phyloP scores from a whole-genome alignment of 2,797 vertebrate species.

The Gymnocypris eckloni region DNA sequence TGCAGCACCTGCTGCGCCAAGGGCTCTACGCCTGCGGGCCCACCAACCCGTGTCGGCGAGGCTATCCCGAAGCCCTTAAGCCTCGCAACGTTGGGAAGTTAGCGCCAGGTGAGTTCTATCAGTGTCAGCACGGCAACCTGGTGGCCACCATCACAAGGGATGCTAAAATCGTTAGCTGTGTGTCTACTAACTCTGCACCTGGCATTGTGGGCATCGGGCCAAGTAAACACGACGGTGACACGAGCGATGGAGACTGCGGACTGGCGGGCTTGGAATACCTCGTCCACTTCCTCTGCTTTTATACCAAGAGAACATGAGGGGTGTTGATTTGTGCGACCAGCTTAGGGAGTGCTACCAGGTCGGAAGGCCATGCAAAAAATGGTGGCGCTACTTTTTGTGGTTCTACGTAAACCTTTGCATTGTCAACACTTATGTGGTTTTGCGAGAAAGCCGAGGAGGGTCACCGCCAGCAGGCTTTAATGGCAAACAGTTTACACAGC shows the following conservation, averaged over 20 bases:
- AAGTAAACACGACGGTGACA: constrained; percentile 68
- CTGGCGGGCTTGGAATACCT: constrained; percentile 69
- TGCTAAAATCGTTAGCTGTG: constrained; percentile 78
- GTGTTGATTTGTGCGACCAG: constrained; percentile 84
- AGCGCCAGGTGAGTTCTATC: constrained; percentile 82
- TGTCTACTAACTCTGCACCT: constrained; percentile 82
- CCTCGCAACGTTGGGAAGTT: constrained; percentile 81
- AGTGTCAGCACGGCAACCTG: constrained; percentile 83
- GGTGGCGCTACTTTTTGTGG: constrained; percentile 88
- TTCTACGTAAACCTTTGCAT: constrained; percentile 85
- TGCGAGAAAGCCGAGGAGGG: constrained; percentile 78
- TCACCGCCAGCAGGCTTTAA: constrained; percentile 78
- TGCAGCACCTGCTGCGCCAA: constrained; percentile 78
- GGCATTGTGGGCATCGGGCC: constrained; percentile 84
- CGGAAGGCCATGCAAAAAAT: constrained; percentile 83
- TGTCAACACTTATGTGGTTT: constrained; percentile 82
- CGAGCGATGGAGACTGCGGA: constrained; percentile 70
- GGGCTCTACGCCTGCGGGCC: constrained; percentile 82
- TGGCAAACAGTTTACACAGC: constrained; percentile 84
- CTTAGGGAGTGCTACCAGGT: constrained; percentile 86
- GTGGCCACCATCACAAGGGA: constrained; percentile 82
- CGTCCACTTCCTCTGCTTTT: constrained; percentile 80
- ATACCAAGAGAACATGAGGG: constrained; percentile 86
- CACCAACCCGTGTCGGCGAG: constrained; percentile 76
- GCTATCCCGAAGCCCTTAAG: constrained; percentile 80